Evolutionary conservation across 2,797 vertebrate genomes (phyloP), one percentile per base, ranked within the genome.

Genomic region (Phalanger gymnotis): DNA sequence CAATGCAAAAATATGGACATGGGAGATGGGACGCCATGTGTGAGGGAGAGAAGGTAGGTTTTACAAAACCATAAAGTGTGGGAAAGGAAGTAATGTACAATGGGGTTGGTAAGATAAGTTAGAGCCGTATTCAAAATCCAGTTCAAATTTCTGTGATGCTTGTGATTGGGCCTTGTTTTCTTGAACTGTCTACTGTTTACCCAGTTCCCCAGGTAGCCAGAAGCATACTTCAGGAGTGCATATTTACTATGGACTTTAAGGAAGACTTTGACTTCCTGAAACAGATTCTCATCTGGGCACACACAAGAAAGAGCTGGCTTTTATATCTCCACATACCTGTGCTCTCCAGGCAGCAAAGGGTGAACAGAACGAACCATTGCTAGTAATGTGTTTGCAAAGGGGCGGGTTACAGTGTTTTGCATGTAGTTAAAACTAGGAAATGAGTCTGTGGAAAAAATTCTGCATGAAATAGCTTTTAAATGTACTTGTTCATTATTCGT

Each of bases 401-500:
- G 54, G 53, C 54, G 73, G 91, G 61, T 92, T 95, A 97, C 91
- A 92, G 53, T 66, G 9, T 34, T 66, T 66, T 96, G 30, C 93
- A 73, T 94, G 92, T 91, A 95, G 57, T 95, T 96, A 98, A 98
- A 96, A 94, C 47, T 81, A 97, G 94, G 30, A 98, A 98, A 98
- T 73, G 93, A 97, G 95, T 95, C 91, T 94, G 52, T 95, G 93
- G 90, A 96, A 94, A 97, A 91, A 98, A 96, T 91, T 97, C 97
- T 56, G 96, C 95, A n/a, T 96, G 91, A 98, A 98, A 98, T 97
- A 95, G 96, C 95, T 98, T 98, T 97, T 97, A 98, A 97, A 97
- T 96, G 97, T 96, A 95, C 97, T 98, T 97, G 96, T 96, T 98
- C 97, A 95, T 98, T 98, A 95, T 93, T 98, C 61, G 5, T 95